These are phyloP conservation scores for Pharmacophagus antenor DNA, from an alignment of 2,888 invertebrate species.

Conservation along the genomic window DNA sequence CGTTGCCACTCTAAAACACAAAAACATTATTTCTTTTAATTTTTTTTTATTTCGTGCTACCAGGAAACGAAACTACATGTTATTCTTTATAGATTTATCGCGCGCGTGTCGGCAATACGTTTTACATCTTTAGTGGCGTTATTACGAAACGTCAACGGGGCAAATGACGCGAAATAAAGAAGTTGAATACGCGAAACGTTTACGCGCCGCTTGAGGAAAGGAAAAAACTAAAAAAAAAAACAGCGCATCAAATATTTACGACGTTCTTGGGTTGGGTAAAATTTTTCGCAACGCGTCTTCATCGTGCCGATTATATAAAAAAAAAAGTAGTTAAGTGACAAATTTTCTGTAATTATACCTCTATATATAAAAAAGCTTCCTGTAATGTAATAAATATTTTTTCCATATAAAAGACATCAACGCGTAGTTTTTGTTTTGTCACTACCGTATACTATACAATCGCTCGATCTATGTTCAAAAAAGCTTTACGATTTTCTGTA, in stretches of 20 bases:
- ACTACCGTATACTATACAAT: no score
- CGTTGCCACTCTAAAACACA: background rate
- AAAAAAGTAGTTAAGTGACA: constrained; percentile 8
- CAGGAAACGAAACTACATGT: constrained; percentile 2
- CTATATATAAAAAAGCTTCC: no score
- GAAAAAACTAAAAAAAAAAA: no score
- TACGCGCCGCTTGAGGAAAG: background rate
- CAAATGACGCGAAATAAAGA: constrained; percentile 7
- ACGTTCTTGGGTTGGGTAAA: constrained; percentile 1
- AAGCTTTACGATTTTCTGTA: no score
- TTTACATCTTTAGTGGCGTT: constrained; percentile 19
- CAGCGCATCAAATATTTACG: background rate
- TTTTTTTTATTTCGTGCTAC: background rate
- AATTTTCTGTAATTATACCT: no score
- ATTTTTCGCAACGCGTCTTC: constrained; percentile 22
- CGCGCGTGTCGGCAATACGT: background rate
- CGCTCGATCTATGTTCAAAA: no score
- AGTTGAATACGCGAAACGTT: background rate
- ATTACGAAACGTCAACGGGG: constrained; percentile 10
- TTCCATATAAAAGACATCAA: no score
- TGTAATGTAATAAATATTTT: no score
- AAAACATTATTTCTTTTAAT: background rate
- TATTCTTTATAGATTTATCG: constrained; percentile 6
- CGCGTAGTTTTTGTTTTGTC: no score
- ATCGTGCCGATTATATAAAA: constrained; percentile 13